Conservation (phyloP, 2,797 vertebrate species). For the Sternarchorhynchus goeldii region DNA sequence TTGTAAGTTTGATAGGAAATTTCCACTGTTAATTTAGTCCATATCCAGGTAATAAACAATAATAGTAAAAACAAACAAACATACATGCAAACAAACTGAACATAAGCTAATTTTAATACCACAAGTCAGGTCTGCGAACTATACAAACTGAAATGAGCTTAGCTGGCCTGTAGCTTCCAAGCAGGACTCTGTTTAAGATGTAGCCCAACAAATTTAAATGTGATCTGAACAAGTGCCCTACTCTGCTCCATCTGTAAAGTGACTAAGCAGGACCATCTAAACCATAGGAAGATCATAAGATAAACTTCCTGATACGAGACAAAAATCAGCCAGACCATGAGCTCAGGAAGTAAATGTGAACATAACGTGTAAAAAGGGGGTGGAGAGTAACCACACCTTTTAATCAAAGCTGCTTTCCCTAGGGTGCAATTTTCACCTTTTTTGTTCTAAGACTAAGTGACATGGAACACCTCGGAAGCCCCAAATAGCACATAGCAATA, state of each 20-base stretch:
- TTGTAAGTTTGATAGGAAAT: background rate
- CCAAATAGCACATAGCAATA: conserved; percentile 57
- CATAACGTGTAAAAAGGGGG: conserved; percentile 43
- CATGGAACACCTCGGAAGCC: conserved; percentile 58
- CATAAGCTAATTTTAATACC: background rate
- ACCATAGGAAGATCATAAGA: conserved; percentile 8
- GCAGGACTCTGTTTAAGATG: conserved; percentile 1
- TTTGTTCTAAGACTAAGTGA: conserved; percentile 64
- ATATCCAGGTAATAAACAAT: background rate
- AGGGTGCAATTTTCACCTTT: conserved; percentile 69
- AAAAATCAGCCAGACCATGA: conserved; percentile 23
- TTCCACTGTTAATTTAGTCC: background rate
- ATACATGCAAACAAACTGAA: background rate
- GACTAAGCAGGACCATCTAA: background rate
- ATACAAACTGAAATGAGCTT: background rate
- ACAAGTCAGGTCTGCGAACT: background rate
- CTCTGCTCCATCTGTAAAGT: conserved; percentile 1
- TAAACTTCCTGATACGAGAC: conserved; percentile 18
- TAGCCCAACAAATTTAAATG: conserved; percentile 10
- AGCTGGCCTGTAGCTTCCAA: background rate
- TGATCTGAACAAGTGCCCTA: conserved; percentile 1
- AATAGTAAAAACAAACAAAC: background rate
- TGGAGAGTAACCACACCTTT: conserved; percentile 62
- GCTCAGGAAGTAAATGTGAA: conserved; percentile 51
- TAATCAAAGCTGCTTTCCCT: conserved; percentile 67